Evolutionary conservation across 2,888 invertebrate genomes (phyloP).

Genomic region (Mythimna loreyi): DNA sequence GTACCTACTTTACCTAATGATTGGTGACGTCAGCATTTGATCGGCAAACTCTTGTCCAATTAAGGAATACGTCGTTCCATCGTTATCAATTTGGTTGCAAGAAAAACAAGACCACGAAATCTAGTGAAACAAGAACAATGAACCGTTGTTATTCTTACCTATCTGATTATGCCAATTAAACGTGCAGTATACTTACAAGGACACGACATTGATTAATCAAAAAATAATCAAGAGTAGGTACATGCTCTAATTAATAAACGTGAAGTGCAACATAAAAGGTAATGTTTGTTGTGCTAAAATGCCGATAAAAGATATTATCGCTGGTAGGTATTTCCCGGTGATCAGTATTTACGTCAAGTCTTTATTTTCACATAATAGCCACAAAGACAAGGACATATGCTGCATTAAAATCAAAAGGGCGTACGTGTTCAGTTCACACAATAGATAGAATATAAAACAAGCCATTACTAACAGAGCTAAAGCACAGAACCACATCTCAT

Average conservation of each 20-base stretch:
- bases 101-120: not conserved
- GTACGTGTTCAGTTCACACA: slow-evolving; percentile 12
- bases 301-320: slow-evolving; percentile 18
- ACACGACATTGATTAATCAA: slow-evolving; percentile 18
- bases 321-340: slow-evolving; percentile 37
- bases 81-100: not conserved
- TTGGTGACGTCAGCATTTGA: slow-evolving; percentile 13
- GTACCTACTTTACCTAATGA: not conserved
- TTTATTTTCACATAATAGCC: slow-evolving; percentile 36
- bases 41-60: slow-evolving; percentile 11
- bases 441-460: slow-evolving; percentile 6
- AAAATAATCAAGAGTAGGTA: slow-evolving; percentile 19
- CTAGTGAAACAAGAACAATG: not conserved
- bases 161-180: slow-evolving; percentile 16
- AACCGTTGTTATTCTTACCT: not conserved
- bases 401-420: slow-evolving; percentile 31
- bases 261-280: slow-evolving; percentile 10
- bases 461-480: slow-evolving; percentile 3
- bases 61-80: slow-evolving; percentile 2
- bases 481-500: not conserved
- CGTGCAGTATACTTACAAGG: slow-evolving; percentile 15
- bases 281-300: slow-evolving; percentile 18
- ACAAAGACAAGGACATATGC: slow-evolving; percentile 30
- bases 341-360: slow-evolving; percentile 46
- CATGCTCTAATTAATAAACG: slow-evolving; percentile 12